Evolutionary conservation across 2,113 vertebrate species (phyloP).

Genomic region (Stegastes partitus): DNA sequence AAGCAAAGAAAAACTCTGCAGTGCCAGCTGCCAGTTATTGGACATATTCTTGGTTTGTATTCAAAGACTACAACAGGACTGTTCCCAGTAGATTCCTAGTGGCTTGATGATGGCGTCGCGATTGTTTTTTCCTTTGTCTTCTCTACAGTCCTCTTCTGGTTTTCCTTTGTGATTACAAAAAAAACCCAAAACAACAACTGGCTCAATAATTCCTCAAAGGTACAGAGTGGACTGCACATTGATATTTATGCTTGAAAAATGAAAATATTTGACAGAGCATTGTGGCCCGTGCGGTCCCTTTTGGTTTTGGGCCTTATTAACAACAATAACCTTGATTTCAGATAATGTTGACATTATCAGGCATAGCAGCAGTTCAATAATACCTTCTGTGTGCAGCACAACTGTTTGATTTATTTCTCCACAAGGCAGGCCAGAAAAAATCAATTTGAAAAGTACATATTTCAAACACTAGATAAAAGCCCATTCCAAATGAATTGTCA

Average conservation of each 20-base stretch:
- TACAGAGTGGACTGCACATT: background rate
- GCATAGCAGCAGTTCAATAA: background rate
- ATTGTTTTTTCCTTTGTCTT: constrained; percentile 10
- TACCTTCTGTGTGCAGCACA: background rate
- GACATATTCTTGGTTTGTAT: background rate
- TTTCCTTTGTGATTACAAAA: background rate
- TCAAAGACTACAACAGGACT: background rate
- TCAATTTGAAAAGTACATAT: constrained; percentile 41
- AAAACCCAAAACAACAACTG: background rate
- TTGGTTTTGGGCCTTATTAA: background rate
- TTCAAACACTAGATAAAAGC: constrained; percentile 49
- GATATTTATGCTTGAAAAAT: background rate
- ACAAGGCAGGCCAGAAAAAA: constrained; percentile 9
- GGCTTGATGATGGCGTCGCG: background rate
- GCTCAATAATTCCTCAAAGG: constrained; percentile 2
- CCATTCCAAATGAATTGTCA: constrained; percentile 30
- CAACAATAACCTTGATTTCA: background rate
- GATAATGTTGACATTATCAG: constrained; percentile 25
- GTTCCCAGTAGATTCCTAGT: background rate
- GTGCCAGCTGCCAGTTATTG: background rate
- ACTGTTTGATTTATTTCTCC: constrained; percentile 26
- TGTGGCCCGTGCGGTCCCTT: background rate
- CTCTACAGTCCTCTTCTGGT: background rate
- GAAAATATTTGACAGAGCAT: background rate
- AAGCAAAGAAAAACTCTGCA: constrained; percentile 2